Base-by-base conservation (phyloP, 1,140 invertebrate genomes). In the Caenorhabditis briggsae region DNA sequence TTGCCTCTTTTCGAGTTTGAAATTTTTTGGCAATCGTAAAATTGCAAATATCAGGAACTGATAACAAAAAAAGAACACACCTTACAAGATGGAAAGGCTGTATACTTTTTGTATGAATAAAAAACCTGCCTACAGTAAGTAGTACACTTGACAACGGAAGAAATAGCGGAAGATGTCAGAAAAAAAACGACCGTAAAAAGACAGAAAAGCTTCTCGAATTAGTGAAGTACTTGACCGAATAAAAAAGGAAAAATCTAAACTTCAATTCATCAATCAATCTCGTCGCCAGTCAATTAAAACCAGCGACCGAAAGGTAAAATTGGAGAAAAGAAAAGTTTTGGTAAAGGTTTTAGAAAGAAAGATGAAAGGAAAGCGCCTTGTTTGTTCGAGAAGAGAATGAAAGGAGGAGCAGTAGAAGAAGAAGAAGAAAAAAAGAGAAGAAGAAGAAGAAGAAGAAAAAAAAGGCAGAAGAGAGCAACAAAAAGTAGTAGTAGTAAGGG, bases 191-290 rank as follows among this genome's bases (percentile, higher is more conserved):
- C 61, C 61, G 61, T 65, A 65, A 14, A 41, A 65, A 65, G 50
- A 14, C 25, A 65, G 61, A 20, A 20, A 65, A 59, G 58, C 58
- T 59, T 65, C 23, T 33, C 18, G 23, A 74, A 25, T 5, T 6
- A 14, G 41, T 16, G 14, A 9, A 46, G 43, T 48, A 74, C 65
- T 74, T 74, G 65, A 74, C 65, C 41, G 43, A 74, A 46, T 74
- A 6, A 18, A 78, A 78, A 23, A 33, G 3, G 33, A 3, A 33
- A 46, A 78, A 70, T 70, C 64, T 70, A 50, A 78, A 78, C 70
- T 78, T 78, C 23, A 61, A 25, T 61, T 25, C 46, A 78, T 78
- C 70, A 78, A 78, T 78, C 70, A 78, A 50, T 50, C 46, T 53
- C 12, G 33, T 78, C 70, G 70, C 48, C 70, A 78, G 23, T 46